A percentile compares a stretch with the other conserved stretches of the same genome.
These are phyloP conservation scores for Porites lobata DNA, from an alignment of 92 coral and sea anemone species.

Conservation along the genomic window DNA sequence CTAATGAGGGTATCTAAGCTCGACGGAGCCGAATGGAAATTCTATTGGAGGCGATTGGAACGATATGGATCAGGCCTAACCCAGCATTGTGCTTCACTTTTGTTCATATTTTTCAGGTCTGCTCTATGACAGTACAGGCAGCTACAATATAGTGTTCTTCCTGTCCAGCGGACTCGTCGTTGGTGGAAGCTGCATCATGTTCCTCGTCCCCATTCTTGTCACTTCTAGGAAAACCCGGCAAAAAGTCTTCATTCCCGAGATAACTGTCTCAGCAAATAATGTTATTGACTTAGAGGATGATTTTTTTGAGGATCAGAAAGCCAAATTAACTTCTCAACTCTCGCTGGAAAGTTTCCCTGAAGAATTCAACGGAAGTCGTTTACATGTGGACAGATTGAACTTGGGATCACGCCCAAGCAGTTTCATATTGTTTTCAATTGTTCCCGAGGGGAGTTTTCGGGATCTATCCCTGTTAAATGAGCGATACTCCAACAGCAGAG, in stretches of 20 bases:
- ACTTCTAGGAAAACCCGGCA: constrained; percentile 20
- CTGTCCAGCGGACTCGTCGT: constrained; percentile 80
- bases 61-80: not conserved
- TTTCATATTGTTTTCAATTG: constrained; percentile 77
- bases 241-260: constrained; percentile 27
- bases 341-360: constrained; percentile 22
- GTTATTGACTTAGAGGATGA: constrained; percentile 30
- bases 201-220: constrained; percentile 76
- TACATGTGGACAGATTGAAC: constrained; percentile 12
- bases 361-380: constrained; percentile 23
- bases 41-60: constrained; percentile 13
- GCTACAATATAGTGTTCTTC: constrained; percentile 84
- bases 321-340: not conserved
- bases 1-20: constrained; percentile 10
- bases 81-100: constrained; percentile 7
- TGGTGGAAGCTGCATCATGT: constrained; percentile 82
- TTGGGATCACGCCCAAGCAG: constrained; percentile 65
- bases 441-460: constrained; percentile 63
- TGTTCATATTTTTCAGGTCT: constrained; percentile 63
- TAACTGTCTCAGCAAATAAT: not conserved
- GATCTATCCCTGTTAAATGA: constrained; percentile 36
- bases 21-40: not conserved
- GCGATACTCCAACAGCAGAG: constrained; percentile 41
- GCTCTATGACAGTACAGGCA: constrained; percentile 82
- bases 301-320: constrained; percentile 51